These are phyloP conservation scores for Ceratotherium simum DNA, from an alignment of 2,113 vertebrate species.

Conservation along the genomic window DNA sequence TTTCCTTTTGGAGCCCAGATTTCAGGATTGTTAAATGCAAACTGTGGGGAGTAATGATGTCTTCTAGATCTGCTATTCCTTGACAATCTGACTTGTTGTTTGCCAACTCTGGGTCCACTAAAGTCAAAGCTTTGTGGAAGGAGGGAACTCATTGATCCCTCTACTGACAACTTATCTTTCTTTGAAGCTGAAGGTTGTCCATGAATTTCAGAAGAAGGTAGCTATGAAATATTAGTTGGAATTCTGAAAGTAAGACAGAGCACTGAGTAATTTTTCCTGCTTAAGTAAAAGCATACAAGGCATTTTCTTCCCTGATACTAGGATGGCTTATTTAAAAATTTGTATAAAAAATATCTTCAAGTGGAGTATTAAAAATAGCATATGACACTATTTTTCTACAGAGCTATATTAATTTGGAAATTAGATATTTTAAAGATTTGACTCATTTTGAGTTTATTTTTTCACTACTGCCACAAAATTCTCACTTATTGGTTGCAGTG, in stretches of 20 bases:
- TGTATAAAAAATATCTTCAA: not conserved
- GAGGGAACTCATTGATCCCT: not conserved
- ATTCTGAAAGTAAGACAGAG: not conserved
- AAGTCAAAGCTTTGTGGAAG: not conserved
- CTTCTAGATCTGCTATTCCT: not conserved
- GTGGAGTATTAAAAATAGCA: not conserved
- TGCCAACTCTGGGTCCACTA: not conserved
- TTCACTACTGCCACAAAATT: not conserved
- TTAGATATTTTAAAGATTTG: not conserved
- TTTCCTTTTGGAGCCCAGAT: not conserved
- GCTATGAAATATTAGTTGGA: not conserved
- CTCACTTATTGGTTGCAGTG: not conserved
- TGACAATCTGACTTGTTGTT: not conserved
- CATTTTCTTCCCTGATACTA: not conserved
- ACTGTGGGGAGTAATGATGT: not conserved
- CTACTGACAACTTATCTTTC: not conserved
- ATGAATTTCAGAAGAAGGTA: not conserved
- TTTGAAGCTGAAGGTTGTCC: not conserved
- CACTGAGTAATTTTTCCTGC: not conserved
- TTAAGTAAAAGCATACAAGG: not conserved
- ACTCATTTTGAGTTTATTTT: not conserved
- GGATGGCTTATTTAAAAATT: not conserved
- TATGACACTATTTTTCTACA: not conserved
- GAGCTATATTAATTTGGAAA: not conserved
- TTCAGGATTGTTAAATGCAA: not conserved